These are phyloP conservation scores for Timandra comae DNA, from an alignment of 2,888 invertebrate species.

Conservation along the genomic window DNA sequence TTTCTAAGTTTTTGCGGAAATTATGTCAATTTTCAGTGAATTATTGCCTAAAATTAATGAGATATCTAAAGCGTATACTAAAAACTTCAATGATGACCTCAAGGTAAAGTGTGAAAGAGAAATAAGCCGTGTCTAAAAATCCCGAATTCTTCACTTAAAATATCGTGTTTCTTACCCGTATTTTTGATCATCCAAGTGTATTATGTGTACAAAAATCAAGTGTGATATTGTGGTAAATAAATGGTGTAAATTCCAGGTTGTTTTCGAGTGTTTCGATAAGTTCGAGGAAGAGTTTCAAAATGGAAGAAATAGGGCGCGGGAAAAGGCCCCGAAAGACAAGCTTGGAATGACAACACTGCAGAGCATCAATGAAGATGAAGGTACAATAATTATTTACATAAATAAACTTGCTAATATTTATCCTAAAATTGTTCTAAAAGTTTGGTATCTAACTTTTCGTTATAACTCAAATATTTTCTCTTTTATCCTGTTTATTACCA, in stretches of 20 bases:
- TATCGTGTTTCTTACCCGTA: too few species aligned
- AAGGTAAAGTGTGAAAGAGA: too few species aligned
- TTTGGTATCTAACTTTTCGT: too few species aligned
- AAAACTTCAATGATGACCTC: slow-evolving; percentile 48
- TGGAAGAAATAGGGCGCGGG: slow-evolving; percentile 40
- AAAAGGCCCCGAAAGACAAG: slow-evolving; percentile 47
- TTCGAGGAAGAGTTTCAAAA: slow-evolving; percentile 53
- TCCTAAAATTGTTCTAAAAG: too few species aligned
- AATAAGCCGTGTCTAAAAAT: too few species aligned
- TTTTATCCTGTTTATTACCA: too few species aligned
- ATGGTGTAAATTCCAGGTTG: slow-evolving; percentile 44
- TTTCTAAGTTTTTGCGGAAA: slow-evolving; percentile 38
- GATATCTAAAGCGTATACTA: slow-evolving; percentile 42
- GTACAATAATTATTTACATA: slow-evolving; percentile 26
- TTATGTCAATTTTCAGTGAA: slow-evolving; percentile 66
- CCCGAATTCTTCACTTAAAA: slow-evolving; percentile 1
- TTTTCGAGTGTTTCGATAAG: slow-evolving; percentile 45
- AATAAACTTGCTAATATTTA: too few species aligned
- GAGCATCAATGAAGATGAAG: slow-evolving; percentile 61
- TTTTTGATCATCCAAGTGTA: too few species aligned
- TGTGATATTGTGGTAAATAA: slow-evolving; percentile 6
- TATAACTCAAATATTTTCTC: too few species aligned
- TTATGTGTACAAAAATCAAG: slow-evolving; percentile 2
- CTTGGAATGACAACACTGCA: slow-evolving; percentile 45
- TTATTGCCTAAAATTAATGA: slow-evolving; percentile 50